Percentiles rank a stretch among this genome's conserved stretches.
Evolutionary conservation across 2,888 invertebrate species (phyloP).

Genomic region (Chrysolina americana): DNA sequence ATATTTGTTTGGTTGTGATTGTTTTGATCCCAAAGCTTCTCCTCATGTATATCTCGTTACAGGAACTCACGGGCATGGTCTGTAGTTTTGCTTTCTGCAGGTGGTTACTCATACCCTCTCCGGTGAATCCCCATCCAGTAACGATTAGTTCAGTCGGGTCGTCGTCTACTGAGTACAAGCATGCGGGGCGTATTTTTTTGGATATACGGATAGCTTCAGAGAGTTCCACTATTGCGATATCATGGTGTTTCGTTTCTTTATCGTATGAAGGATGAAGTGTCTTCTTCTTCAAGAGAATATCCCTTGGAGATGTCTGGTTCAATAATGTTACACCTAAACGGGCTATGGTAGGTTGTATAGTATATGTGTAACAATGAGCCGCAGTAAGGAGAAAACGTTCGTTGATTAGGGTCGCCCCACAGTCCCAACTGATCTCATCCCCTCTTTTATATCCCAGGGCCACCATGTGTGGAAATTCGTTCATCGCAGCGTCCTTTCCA

Average conservation of each 20-base stretch:
- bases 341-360: not conserved
- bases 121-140: conserved; percentile 68
- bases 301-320: conserved; percentile 42
- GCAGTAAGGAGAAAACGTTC: conserved; percentile 73
- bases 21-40: conserved; percentile 26
- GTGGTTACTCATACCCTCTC: conserved; percentile 36
- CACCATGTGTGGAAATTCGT: conserved; percentile 6
- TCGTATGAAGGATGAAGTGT: conserved; percentile 65
- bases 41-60: conserved; percentile 44
- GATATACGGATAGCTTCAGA: conserved; percentile 55
- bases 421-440: conserved; percentile 52
- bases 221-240: conserved; percentile 67
- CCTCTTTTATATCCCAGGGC: not conserved
- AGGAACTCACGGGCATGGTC: conserved; percentile 43
- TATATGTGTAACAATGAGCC: conserved; percentile 71
- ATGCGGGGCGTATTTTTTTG: conserved; percentile 68
- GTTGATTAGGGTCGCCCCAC: conserved; percentile 73
- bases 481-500: not conserved
- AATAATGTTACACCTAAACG: not conserved
- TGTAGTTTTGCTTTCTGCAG: conserved; percentile 47
- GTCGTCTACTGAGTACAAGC: conserved; percentile 64
- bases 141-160: conserved; percentile 60
- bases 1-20: conserved; percentile 47
- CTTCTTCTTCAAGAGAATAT: conserved; percentile 57
- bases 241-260: conserved; percentile 63